Evolutionary conservation across 2,797 vertebrate species (phyloP), one percentile per base, ranked within the genome.

Genomic region (Gymnodraco acuticeps): DNA sequence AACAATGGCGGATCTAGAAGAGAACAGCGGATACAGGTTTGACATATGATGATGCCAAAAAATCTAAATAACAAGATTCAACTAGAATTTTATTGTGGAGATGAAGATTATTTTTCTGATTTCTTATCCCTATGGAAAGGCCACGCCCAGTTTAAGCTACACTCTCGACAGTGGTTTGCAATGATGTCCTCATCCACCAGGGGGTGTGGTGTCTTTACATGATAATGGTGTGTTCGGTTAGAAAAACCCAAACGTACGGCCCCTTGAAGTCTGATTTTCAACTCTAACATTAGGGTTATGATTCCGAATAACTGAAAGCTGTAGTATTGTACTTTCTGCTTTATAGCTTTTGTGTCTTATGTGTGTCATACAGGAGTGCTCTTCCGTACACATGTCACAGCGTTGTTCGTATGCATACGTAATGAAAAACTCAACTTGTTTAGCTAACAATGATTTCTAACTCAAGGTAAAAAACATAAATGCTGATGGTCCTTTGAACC

Each of bases 1-100:
- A 99, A 99, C 83, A 94, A 89, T 48, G 98, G 98, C 2, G 96
- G 95, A 64, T 98, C 98, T 99, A 91, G 3, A 93, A 92, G 63
- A 88, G 73, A 80, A 94, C 83, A 94, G 71, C 75, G 91, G 62
- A 43, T 2, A 14, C 27, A 27, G 27, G 15, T 62, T 15, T 54
- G n/a, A 5, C 74, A 4, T 3, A 61, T 4, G 17, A 43, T 7
- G 2, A 67, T 17, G 4, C 23, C 23, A 42, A 59, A 10, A n/a
- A 19, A 5, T n/a, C 4, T 5, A 15, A 63, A n/a, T 47, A 11
- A 2, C 11, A 55, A 46, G 5, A 67, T 15, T n/a, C 6, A 4
- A 43, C 10, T 51, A 3, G 13, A n/a, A n/a, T 58, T 70, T 55
- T 58, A 66, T n/a, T 45, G n/a, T 48, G 53, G 66, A 42, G 50